A percentile compares a stretch with the other conserved stretches of the same genome.
Evolutionary conservation across 2,888 invertebrate species (phyloP).

Genomic region (Dryobota labecula): DNA sequence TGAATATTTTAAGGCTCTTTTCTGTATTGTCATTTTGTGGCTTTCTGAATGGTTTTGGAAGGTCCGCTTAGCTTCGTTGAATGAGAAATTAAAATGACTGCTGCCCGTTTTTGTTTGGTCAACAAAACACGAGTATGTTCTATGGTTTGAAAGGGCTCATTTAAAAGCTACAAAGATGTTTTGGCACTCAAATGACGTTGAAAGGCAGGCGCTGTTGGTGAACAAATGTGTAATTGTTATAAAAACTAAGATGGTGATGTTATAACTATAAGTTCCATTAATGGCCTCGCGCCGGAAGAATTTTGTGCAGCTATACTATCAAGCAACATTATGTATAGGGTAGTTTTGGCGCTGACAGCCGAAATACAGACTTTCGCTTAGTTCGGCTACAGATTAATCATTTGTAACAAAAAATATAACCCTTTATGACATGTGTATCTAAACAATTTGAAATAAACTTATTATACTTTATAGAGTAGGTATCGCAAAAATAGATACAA

Average conservation of each 20-base stretch:
- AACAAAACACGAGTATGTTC: background rate
- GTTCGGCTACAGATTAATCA: no score
- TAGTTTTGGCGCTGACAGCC: no score
- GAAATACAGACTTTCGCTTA: no score
- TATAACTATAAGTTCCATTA: no score
- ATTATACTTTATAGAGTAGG: no score
- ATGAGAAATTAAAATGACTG: conserved; percentile 46
- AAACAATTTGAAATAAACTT: no score
- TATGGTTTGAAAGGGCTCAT: background rate
- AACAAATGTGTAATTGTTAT: background rate
- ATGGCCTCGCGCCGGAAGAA: no score
- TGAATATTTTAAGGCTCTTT: conserved; percentile 44
- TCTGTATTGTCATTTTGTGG: conserved; percentile 40
- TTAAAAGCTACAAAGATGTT: background rate
- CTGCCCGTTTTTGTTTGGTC: background rate
- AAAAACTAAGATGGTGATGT: background rate
- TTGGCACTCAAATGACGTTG: no score
- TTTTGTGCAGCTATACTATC: background rate
- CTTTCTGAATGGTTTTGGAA: background rate
- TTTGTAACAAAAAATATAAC: no score
- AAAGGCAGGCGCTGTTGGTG: background rate
- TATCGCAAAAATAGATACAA: no score
- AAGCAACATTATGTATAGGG: background rate
- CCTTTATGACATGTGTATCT: no score
- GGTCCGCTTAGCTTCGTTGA: background rate